Evolutionary conservation across 2,888 invertebrate genomes (phyloP).

Genomic region (Nephrocerus scutellatus): DNA sequence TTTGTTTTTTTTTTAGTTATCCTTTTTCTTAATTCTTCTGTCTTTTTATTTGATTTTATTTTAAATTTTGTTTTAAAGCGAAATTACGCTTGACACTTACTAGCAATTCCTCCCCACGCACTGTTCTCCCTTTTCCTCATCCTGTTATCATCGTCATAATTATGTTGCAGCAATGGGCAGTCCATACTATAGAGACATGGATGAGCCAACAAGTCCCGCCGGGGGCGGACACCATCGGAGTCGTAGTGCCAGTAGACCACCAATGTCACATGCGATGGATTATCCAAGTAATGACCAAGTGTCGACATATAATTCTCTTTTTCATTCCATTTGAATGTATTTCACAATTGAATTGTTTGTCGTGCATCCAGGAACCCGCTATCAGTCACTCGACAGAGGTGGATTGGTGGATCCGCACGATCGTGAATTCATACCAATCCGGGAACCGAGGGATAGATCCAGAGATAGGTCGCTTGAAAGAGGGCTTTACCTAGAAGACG

Average conservation of each 20-base stretch:
- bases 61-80: conserved; percentile 31
- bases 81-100: conserved; percentile 34
- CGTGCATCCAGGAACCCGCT: conserved; percentile 46
- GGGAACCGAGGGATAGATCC: conserved; percentile 65
- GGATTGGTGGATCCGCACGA: conserved; percentile 69
- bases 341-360: background rate
- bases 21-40: conserved; percentile 13
- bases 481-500: conserved; percentile 63
- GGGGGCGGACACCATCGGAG: conserved; percentile 76
- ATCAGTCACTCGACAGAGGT: conserved; percentile 67
- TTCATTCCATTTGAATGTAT: background rate
- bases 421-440: conserved; percentile 79
- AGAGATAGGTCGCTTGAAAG: conserved; percentile 62
- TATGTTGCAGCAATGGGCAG: conserved; percentile 52
- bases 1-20: conserved; percentile 16
- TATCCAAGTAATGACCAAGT: conserved; percentile 48
- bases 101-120: conserved; percentile 36
- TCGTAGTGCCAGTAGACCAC: conserved; percentile 72
- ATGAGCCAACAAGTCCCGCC: conserved; percentile 79
- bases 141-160: conserved; percentile 51
- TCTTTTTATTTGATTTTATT: conserved; percentile 18
- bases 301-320: conserved; percentile 1
- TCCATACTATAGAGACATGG: conserved; percentile 69
- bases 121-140: conserved; percentile 41
- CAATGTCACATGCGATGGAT: conserved; percentile 54